These are phyloP conservation scores for Machaerirhynchus nigripectus DNA, from an alignment of 2,113 vertebrate genomes.

Conservation along the genomic window DNA sequence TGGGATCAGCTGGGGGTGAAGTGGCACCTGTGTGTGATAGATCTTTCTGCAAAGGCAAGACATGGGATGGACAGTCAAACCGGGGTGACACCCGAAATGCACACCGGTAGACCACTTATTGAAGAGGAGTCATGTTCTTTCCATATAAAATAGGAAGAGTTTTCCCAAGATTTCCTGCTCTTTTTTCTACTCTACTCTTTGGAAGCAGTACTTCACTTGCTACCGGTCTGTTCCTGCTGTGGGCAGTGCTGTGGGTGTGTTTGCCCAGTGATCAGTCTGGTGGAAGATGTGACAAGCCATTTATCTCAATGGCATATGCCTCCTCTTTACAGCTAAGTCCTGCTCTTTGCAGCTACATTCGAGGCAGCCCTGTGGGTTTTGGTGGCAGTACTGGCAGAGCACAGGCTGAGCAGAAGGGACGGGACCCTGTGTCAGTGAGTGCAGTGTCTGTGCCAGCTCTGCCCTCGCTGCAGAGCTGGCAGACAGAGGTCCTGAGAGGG, in stretches of 20 bases:
- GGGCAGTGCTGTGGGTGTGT: not conserved
- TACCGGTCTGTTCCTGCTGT: rapidly evolving
- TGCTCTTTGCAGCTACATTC: not conserved
- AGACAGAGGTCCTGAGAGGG: not conserved
- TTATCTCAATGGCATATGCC: rapidly evolving
- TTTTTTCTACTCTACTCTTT: not conserved
- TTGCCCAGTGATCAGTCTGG: not conserved
- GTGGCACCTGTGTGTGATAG: not conserved
- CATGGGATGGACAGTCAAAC: not conserved
- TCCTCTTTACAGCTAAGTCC: not conserved
- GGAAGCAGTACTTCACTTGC: not conserved
- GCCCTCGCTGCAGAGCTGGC: not conserved
- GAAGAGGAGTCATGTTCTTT: not conserved
- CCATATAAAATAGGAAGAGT: not conserved
- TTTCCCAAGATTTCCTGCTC: not conserved
- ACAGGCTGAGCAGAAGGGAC: not conserved
- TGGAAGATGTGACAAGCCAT: not conserved
- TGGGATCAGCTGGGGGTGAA: not conserved
- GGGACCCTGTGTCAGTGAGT: rapidly evolving
- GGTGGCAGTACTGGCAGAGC: not conserved
- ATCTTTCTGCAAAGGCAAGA: not conserved
- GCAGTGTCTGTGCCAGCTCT: not conserved
- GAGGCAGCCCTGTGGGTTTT: not conserved
- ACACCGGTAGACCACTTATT: not conserved
- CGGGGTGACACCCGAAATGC: not conserved